A percentile compares a stretch with the other conserved stretches of the same genome.
These are phyloP conservation scores for Phaedon cochleariae DNA, from an alignment of 2,888 invertebrate species.

Conservation along the genomic window DNA sequence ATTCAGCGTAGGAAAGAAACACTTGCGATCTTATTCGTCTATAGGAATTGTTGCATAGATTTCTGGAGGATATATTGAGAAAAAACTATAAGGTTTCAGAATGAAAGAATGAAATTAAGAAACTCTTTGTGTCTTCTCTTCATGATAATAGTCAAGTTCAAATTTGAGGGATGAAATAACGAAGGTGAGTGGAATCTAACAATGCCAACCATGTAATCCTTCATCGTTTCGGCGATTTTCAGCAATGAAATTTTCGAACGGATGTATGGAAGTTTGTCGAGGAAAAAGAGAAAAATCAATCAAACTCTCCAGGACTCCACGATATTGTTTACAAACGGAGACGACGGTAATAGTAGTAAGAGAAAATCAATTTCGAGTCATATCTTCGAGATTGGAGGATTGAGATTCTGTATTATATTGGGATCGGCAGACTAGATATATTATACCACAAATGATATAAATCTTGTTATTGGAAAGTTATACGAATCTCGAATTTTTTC, in stretches of 20 bases:
- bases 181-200: too few relatives aligned
- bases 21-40: too few relatives aligned
- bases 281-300: neutral
- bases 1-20: too few relatives aligned
- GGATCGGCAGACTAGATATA: neutral
- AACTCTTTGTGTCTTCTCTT: too few relatives aligned
- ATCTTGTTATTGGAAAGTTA: neutral
- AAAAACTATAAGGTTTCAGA: too few relatives aligned
- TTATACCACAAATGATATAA: neutral
- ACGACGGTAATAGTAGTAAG: conserved; percentile 26
- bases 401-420: conserved; percentile 4
- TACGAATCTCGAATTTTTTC: neutral
- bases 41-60: too few relatives aligned
- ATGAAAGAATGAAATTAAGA: too few relatives aligned
- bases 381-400: conserved; percentile 23
- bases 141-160: too few relatives aligned
- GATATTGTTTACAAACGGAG: conserved; percentile 32
- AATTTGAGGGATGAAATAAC: too few relatives aligned
- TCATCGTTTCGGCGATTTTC: neutral
- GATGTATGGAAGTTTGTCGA: neutral
- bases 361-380: conserved; percentile 34
- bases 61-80: too few relatives aligned
- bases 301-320: conserved; percentile 32
- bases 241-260: too few relatives aligned
- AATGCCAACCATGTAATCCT: too few relatives aligned